Conservation (phyloP, 37 sponge, comb jelly and placozoan species). For the Beroe forskalii region DNA sequence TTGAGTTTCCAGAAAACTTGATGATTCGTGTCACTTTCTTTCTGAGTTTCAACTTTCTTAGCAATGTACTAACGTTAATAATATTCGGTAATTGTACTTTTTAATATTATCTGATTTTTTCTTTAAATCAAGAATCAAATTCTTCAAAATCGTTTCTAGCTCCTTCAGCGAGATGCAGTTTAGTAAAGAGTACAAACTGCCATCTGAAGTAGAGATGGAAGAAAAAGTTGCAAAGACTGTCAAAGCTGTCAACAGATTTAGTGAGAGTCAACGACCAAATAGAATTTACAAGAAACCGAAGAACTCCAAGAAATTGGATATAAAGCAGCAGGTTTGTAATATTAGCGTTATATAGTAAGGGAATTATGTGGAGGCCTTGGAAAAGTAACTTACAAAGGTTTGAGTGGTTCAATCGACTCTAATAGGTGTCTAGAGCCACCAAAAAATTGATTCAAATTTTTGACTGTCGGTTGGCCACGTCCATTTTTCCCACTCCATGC, state of each 20-base stretch:
- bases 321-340: constrained; percentile 23
- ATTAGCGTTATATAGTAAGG: background rate
- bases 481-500: background rate
- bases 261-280: background rate
- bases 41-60: no score
- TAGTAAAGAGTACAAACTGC: constrained; percentile 36
- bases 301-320: constrained; percentile 15
- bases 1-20: no score
- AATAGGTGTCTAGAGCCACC: no score
- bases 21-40: no score
- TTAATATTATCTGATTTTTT: no score
- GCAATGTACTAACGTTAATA: no score
- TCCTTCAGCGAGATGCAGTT: constrained; percentile 54
- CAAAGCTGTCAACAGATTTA: background rate
- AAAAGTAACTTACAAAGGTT: no score
- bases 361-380: no score
- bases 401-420: no score
- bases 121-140: no score
- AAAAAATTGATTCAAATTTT: no score
- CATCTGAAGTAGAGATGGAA: constrained; percentile 1
- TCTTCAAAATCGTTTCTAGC: background rate
- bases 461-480: background rate
- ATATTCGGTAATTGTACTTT: no score
- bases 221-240: background rate
- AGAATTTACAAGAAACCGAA: constrained; percentile 41